These are phyloP conservation scores for Orthosia gothica DNA, from an alignment of 2,888 invertebrate species.

Conservation along the genomic window DNA sequence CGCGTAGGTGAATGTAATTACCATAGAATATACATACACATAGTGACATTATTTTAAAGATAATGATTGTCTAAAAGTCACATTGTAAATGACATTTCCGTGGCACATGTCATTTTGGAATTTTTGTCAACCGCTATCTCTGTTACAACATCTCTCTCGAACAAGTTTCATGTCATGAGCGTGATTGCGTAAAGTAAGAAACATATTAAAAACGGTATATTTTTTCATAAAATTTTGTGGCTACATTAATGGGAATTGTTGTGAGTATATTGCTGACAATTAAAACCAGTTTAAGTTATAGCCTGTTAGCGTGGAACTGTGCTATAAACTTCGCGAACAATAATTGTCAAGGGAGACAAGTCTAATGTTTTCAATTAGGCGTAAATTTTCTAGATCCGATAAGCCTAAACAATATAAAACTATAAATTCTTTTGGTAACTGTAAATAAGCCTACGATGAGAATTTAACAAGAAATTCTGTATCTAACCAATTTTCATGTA, in stretches of 20 bases:
- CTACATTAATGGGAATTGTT: constrained; percentile 22
- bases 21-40: neutral
- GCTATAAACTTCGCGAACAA: neutral
- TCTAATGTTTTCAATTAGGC: constrained; percentile 1
- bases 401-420: constrained; percentile 6
- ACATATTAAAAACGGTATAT: neutral
- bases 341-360: neutral
- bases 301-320: constrained; percentile 14
- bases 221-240: constrained; percentile 22
- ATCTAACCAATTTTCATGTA: neutral
- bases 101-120: neutral
- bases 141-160: no score
- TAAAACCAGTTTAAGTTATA: constrained; percentile 23
- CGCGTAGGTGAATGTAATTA: no score
- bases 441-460: neutral
- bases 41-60: no score
- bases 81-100: neutral
- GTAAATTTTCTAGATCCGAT: neutral
- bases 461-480: neutral
- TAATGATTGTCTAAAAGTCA: neutral
- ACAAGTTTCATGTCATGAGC: neutral
- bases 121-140: neutral
- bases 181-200: neutral
- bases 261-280: constrained; percentile 4
- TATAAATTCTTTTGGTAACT: constrained; percentile 17